Conservation (phyloP, 1,140 invertebrate genomes). For the Magallana ariakensis region DNA sequence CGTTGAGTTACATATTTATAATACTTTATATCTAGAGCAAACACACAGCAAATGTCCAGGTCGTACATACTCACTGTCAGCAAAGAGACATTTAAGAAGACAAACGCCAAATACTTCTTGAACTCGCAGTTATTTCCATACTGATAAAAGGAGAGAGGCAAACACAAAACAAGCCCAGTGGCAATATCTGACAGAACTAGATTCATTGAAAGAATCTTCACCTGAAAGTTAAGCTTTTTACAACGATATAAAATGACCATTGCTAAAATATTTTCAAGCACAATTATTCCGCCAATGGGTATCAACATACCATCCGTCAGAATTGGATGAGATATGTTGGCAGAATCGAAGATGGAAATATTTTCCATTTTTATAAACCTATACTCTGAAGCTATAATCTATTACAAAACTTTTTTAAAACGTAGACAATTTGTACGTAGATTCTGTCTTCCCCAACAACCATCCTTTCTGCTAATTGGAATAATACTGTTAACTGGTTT, state of each 20-base stretch:
- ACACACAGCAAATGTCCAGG: too few relatives aligned
- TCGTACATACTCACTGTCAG: neutral
- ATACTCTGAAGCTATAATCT: too few relatives aligned
- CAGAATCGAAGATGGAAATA: neutral
- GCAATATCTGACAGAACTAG: neutral
- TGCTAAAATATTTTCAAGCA: neutral
- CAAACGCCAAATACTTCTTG: neutral
- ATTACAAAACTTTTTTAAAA: too few relatives aligned
- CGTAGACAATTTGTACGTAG: too few relatives aligned
- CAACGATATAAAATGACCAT: neutral
- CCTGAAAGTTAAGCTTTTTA: neutral
- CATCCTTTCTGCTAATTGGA: too few relatives aligned
- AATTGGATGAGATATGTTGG: neutral
- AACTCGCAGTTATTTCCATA: constrained; percentile 6
- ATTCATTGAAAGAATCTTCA: constrained; percentile 3
- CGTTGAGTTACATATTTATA: too few relatives aligned
- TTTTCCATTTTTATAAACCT: too few relatives aligned
- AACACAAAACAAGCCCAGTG: neutral
- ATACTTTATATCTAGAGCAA: too few relatives aligned
- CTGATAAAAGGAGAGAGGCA: constrained; percentile 2
- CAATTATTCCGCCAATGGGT: neutral
- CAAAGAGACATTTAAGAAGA: neutral
- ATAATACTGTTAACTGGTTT: too few relatives aligned
- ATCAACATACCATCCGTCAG: neutral
- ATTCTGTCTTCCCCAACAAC: too few relatives aligned